Evolutionary conservation across 2,113 vertebrate genomes (phyloP), one percentile per base, ranked within the genome.

Genomic region (Cottus gobio): DNA sequence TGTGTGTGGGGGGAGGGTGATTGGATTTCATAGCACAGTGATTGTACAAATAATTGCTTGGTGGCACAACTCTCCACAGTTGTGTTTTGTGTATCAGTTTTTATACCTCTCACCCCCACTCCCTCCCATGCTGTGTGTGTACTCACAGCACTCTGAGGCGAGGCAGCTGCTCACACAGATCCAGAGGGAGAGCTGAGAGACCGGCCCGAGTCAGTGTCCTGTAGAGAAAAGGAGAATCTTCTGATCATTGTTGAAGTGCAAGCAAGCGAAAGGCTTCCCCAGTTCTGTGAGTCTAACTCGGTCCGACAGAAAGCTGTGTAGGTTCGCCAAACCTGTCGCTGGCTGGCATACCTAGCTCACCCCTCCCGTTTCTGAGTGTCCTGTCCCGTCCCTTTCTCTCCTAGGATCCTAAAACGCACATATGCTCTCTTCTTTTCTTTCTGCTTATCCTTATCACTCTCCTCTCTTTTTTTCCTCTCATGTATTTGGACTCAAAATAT

Each of bases 111-210:
- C 24, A 74, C 50, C 39, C 67, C 34, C 48, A 31, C 52, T 36
- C 52, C 57, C 58, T 13, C 12, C 24, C 6, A 26, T 56, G 2
- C n/a, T 87, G 74, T 80, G 46, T 78, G 70, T 89, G 67, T 86
- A 97, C 98, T 98, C 90, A 99, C 98, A 99, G 94, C 75, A 97
- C 91, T 89, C 94, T 96, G 77, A 99, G 96, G 86, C 90, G 95
- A 91, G 96, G 96, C 81, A 99, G 94, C 92, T 98, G 96, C 83
- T 97, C 96, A 89, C 98, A 99, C 87, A 98, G 95, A 75, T 95
- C 95, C 15, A 90, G 88, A 75, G 97, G 98, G 73, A 99, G 96
- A 66, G 93, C 92, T 71, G 80, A 95, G 87, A 99, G 96, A 69
- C 97, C 97, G 20, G 96, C 96, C 0, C 94, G 83, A 61, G 97